Base-by-base conservation (phyloP, 2,888 invertebrate species). In the Arctia plantaginis region DNA sequence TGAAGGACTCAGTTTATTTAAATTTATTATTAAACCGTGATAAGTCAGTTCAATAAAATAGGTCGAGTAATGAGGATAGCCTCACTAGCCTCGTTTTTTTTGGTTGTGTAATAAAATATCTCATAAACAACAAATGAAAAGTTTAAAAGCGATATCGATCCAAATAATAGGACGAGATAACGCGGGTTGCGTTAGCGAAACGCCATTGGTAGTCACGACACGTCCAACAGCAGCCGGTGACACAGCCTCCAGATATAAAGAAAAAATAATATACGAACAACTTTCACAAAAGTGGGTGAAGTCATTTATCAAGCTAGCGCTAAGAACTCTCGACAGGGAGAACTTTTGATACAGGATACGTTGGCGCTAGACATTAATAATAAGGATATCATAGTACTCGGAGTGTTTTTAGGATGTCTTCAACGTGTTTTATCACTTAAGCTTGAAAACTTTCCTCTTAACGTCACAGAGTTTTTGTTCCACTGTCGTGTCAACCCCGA, bases 321-420 rank as follows among this genome's bases (percentile, higher is more conserved):
- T 93, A 93, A 95, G 95, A 94, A 94, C 95, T 94, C 95, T 92
- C 91, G 94, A 94, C 94, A 92, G 90, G 90, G 89, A 88, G 90
- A 95, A 94, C 90, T 94, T 95, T 94, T 95, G 95, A 95, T 94
- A 95, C 94, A 92, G 92, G 93, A 94, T 92, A 92, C 91, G 90
- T 88, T 89, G 93, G 91, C 91, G 91, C 89, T 91, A 93, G 92
- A 94, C 95, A 95, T 95, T 95, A 95, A 95, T 95, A 95, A 94
- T 93, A 93, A 92, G 93, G 93, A 92, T 94, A 94, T 95, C 92
- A 90, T 91, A 91, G 90, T 89, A 91, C 90, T 90, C 88, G 86
- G 90, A 90, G 88, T 90, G 92, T 93, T 94, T 94, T 93, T 92
- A 88, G 90, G 89, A 90, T 91, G 91, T 91, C 90, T 86, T 87